These are phyloP conservation scores for Luehdorfia chinensis DNA, from an alignment of 1,140 invertebrate genomes.

Conservation along the genomic window DNA sequence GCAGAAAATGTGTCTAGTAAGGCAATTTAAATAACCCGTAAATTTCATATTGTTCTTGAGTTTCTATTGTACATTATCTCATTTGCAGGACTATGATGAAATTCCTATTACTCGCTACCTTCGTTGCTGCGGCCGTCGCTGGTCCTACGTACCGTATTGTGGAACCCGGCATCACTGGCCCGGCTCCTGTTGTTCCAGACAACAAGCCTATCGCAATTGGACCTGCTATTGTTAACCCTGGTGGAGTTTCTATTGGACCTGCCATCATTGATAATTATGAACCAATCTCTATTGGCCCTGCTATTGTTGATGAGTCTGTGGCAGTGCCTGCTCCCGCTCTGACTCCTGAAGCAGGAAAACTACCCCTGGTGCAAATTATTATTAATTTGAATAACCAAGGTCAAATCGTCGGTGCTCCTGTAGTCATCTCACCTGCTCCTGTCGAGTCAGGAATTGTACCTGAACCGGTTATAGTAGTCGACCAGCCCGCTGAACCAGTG, in stretches of 20 bases:
- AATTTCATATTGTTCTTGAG: no score
- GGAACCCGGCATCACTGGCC: slow-evolving; percentile 16
- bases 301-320: slow-evolving; percentile 18
- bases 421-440: slow-evolving; percentile 12
- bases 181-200: slow-evolving; percentile 18
- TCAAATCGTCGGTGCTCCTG: slow-evolving; percentile 13
- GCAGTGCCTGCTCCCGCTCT: no score
- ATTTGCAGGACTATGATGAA: slow-evolving; percentile 7
- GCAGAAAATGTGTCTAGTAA: no score
- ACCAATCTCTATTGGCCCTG: slow-evolving; percentile 13
- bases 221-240: slow-evolving; percentile 19
- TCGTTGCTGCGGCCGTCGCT: slow-evolving; percentile 6
- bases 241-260: slow-evolving; percentile 8
- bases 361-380: slow-evolving; percentile 27
- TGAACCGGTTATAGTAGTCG: not conserved
- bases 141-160: slow-evolving; percentile 6
- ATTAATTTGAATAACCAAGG: slow-evolving; percentile 24
- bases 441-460: not conserved
- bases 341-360: not conserved
- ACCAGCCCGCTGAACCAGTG: slow-evolving; percentile 1
- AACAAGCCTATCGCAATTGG: slow-evolving; percentile 19
- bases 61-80: no score
- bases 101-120: not conserved
- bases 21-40: no score
- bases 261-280: slow-evolving; percentile 8